phyloP scores from a whole-genome alignment of 2,113 vertebrate genomes.

The Meleagris gallopavo region DNA sequence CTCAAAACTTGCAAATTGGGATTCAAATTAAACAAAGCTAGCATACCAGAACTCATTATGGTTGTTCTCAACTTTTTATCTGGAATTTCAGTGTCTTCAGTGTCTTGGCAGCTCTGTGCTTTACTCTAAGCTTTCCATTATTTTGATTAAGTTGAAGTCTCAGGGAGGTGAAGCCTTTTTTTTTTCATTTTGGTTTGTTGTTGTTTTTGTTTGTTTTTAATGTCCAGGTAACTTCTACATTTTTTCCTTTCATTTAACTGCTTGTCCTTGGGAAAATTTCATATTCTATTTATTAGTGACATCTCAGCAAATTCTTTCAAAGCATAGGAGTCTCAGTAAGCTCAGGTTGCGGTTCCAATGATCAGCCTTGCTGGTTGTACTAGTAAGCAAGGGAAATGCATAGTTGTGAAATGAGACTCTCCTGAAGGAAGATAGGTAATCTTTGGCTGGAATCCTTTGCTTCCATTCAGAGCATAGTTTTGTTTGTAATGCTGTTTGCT shows the following conservation, averaged over 20 bases:
- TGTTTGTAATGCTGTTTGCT: not conserved
- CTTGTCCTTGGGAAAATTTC: not conserved
- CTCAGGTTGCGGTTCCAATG: too few species aligned
- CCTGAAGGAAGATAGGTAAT: not conserved
- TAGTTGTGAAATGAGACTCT: not conserved
- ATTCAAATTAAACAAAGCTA: not conserved
- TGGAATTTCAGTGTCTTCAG: rapidly evolving
- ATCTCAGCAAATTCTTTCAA: not conserved
- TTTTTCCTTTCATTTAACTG: not conserved
- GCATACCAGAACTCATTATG: not conserved
- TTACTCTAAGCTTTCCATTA: not conserved
- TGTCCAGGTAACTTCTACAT: not conserved
- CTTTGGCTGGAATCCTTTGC: not conserved
- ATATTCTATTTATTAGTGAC: not conserved
- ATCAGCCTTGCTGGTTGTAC: not conserved
- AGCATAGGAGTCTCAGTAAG: not conserved
- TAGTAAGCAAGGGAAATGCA: not conserved
- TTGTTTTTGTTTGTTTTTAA: not conserved
- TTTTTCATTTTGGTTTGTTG: too few species aligned
- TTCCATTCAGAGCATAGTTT: not conserved
- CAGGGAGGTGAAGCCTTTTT: not conserved
- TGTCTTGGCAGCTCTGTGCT: not conserved
- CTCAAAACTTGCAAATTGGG: not conserved
- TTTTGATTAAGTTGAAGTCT: not conserved
- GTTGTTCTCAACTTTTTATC: not conserved